phyloP scores from a whole-genome alignment of 2,113 vertebrate species.

The Glaucidium brasilianum region DNA sequence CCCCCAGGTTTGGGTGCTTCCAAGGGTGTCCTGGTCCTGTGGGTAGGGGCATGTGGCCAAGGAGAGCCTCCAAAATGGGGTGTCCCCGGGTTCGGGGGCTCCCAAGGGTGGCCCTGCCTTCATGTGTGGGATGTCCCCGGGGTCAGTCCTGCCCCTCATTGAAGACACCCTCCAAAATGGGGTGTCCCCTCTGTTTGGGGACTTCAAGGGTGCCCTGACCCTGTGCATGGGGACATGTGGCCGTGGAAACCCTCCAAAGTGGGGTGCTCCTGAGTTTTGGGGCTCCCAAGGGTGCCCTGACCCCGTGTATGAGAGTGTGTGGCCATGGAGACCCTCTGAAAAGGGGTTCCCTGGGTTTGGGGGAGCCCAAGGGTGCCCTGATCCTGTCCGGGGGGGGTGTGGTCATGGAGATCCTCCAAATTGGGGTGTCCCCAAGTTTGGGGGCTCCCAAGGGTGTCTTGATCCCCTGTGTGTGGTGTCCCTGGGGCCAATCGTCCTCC shows the following conservation, averaged over 20 bases:
- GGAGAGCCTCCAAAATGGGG: neutral
- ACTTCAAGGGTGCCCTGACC: no score
- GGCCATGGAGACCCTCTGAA: neutral
- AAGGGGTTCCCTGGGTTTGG: neutral
- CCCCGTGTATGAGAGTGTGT: fast-evolving
- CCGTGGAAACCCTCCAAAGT: no score
- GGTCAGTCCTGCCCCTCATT: no score
- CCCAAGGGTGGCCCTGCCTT: neutral
- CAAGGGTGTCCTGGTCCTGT: fast-evolving
- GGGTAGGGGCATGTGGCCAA: neutral
- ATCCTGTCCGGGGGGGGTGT: no score
- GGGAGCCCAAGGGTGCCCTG: neutral
- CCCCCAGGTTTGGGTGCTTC: neutral
- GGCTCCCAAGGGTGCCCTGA: neutral
- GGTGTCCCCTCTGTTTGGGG: neutral
- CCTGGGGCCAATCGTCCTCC: no score
- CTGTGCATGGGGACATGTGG: no score
- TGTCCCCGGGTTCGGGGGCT: neutral
- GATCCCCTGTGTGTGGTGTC: no score
- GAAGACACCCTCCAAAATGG: neutral
- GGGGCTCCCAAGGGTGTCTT: no score
- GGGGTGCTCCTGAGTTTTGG: neutral
- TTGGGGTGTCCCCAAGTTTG: neutral
- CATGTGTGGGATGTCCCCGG: no score
- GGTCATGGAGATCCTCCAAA: no score